Base-by-base conservation (phyloP, 2,888 invertebrate species). In the Osedax fenrisi region DNA sequence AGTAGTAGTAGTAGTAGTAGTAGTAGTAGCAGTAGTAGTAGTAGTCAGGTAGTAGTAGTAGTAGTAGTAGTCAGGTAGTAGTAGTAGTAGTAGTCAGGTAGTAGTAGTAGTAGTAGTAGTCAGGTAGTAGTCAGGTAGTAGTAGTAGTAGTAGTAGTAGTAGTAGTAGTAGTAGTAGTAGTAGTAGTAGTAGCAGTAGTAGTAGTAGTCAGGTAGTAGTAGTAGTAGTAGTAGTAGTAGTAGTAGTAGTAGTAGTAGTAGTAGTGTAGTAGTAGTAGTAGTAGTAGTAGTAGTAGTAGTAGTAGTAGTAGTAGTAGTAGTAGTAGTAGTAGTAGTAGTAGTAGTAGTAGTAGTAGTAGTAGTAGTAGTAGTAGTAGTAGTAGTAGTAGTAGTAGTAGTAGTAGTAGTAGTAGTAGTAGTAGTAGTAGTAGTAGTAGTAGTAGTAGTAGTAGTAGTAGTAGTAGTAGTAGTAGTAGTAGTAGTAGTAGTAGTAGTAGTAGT, bases 241-340 rank as follows among this genome's bases (percentile, higher is more conserved):
- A 56, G 56, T 56, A 56, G n/a, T 13, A 0, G n/a, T 13, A 13
- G 1, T 56, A 17, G n/a, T 61, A 61, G 61, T 61, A 61, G 3
- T n/a, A n/a, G n/a, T 23, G 64, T 64, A 64, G 1, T 21, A 64
- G 64, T 21, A 1, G 64, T 21, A 64, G 64, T 64, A 1, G 64
- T 21, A 64, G 64, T 21, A 1, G 64, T 21, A 1, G 64, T 21
- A 64, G 64, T 21, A 64, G 64, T 21, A 64, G 64, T 64, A 64
- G 64, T n/a, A 64, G 64, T 64, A 64, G 64, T 21, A 64, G 64
- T 21, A 64, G 64, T 10, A 10, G 64, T 64, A 64, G 64, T 21
- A 64, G 64, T 64, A 22, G 23, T 24, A 66, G 67, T 66, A 66
- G 13, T 24, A 10, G 67, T 66, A 66, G 67, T 24, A 10, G 13